A percentile compares a stretch with the other conserved stretches of the same genome.
phyloP scores from a whole-genome alignment of 2,888 invertebrate genomes.

The Aleiodes leptofemur region DNA sequence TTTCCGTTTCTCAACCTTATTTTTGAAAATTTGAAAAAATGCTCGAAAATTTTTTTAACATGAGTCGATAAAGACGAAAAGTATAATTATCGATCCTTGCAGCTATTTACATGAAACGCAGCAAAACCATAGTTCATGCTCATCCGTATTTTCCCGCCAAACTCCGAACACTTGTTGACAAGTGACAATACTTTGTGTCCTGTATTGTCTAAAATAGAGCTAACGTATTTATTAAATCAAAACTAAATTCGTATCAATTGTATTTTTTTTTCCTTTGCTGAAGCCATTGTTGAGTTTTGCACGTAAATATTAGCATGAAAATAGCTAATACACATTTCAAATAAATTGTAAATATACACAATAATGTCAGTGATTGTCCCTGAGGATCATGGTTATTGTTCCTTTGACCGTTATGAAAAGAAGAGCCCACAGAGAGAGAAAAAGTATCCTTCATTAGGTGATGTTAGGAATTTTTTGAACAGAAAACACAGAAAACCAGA shows the following conservation, averaged over 20 bases:
- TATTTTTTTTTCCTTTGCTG: background rate
- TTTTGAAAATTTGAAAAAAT: too few species aligned
- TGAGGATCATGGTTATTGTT: slow-evolving; percentile 11
- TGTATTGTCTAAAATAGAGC: background rate
- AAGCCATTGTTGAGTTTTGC: too few species aligned
- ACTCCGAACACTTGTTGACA: slow-evolving; percentile 11
- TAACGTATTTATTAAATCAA: background rate
- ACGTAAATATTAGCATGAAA: too few species aligned
- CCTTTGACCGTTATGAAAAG: slow-evolving; percentile 3
- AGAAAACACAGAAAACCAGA: background rate
- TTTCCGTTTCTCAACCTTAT: too few species aligned
- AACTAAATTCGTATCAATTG: background rate
- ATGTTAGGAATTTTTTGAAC: slow-evolving; percentile 10
- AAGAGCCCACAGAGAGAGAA: background rate
- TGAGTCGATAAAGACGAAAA: too few species aligned
- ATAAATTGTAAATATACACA: background rate
- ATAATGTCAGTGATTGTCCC: slow-evolving; percentile 25
- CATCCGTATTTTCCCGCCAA: background rate
- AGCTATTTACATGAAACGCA: too few species aligned
- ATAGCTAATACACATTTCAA: too few species aligned
- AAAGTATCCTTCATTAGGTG: background rate
- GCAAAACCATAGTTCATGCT: too few species aligned
- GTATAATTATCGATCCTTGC: too few species aligned
- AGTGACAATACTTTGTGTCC: background rate
- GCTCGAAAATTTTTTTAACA: too few species aligned